Evolutionary conservation across 2,113 vertebrate species (phyloP).

Genomic region (Phocoena phocoena): DNA sequence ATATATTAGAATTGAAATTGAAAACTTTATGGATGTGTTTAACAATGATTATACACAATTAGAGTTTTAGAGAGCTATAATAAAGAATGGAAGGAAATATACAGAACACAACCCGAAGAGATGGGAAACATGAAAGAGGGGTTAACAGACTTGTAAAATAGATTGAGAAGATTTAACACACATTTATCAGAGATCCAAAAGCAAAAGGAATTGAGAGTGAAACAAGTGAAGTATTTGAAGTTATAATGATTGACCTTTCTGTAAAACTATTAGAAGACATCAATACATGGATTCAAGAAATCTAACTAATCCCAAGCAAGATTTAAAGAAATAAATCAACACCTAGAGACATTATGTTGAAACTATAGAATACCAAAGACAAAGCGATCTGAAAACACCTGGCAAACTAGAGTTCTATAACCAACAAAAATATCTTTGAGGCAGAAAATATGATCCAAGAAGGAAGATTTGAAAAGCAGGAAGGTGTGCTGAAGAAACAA

Average conservation of each 20-base stretch:
- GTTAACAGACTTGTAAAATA: not conserved
- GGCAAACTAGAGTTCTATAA: not conserved
- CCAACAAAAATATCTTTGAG: not conserved
- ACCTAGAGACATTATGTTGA: not conserved
- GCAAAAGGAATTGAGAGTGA: not conserved
- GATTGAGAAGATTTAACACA: not conserved
- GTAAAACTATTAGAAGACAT: not conserved
- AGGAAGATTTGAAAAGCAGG: not conserved
- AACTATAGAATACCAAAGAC: not conserved
- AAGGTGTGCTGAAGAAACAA: not conserved
- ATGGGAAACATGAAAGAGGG: not conserved
- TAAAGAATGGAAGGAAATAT: not conserved
- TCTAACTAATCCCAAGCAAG: not conserved
- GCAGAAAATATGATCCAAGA: not conserved
- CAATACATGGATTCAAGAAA: not conserved
- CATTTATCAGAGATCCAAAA: not conserved
- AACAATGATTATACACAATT: not conserved
- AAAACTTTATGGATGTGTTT: slow-evolving; percentile 6
- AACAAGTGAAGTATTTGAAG: not conserved
- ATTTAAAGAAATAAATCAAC: not conserved
- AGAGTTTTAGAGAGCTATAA: not conserved
- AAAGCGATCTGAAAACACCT: not conserved
- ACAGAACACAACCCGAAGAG: not conserved
- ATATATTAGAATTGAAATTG: not conserved
- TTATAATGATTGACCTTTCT: not conserved